Conservation (phyloP, 2,797 vertebrate genomes). For the Lithobates pipiens region DNA sequence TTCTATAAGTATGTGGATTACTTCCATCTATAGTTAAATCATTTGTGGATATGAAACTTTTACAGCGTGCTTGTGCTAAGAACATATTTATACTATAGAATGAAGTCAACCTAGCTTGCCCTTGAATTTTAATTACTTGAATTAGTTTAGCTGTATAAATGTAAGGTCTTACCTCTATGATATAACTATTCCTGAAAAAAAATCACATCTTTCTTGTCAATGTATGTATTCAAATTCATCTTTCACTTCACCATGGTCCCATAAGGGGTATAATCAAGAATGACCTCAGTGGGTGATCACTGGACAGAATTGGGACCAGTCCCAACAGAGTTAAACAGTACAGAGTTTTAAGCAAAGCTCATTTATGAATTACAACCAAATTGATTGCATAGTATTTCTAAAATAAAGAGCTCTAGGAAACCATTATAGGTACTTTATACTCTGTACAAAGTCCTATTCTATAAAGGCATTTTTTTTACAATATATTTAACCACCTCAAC, state of each 20-base stretch:
- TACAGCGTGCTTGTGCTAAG: not conserved
- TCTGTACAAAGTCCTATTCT: too few relatives aligned
- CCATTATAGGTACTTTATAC: too few relatives aligned
- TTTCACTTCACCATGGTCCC: not conserved
- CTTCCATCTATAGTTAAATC: constrained; percentile 24
- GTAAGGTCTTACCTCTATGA: not conserved
- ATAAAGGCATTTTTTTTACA: too few relatives aligned
- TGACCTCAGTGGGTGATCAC: too few relatives aligned
- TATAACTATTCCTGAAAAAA: not conserved
- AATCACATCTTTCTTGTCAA: not conserved
- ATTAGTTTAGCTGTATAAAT: not conserved
- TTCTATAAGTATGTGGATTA: constrained; percentile 33
- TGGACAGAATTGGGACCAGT: too few relatives aligned
- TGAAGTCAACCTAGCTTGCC: not conserved
- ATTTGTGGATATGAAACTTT: constrained; percentile 13
- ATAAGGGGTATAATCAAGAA: too few relatives aligned
- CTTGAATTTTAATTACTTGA: constrained; percentile 2
- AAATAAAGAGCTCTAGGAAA: too few relatives aligned
- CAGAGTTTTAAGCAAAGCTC: too few relatives aligned
- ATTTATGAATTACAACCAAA: too few relatives aligned
- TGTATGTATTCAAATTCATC: not conserved
- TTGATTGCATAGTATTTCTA: too few relatives aligned
- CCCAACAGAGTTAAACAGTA: too few relatives aligned
- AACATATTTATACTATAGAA: not conserved
- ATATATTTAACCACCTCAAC: too few relatives aligned